Evolutionary conservation across 2,888 invertebrate genomes (phyloP).

Genomic region (Neria commutata): DNA sequence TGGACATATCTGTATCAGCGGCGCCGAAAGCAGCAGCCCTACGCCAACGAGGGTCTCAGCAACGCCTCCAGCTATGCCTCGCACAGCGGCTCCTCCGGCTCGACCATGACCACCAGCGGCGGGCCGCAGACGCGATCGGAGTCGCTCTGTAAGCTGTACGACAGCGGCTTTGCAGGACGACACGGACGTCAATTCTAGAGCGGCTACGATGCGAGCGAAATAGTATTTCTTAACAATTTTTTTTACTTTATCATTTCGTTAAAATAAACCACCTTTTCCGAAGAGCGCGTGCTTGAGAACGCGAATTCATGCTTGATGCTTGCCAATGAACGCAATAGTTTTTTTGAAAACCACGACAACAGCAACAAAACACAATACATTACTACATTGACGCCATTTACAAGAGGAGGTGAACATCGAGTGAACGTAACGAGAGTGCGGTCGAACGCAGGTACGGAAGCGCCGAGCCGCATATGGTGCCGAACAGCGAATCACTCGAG

Average conservation of each 20-base stretch:
- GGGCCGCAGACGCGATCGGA: constrained; percentile 70
- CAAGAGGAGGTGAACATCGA: constrained; percentile 4
- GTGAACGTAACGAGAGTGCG: constrained; percentile 3
- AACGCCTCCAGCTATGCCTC: constrained; percentile 39
- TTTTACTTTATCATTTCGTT: too few relatives aligned
- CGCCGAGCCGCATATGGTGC: constrained; percentile 8
- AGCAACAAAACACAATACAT: neutral
- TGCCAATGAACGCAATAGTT: neutral
- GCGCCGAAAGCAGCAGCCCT: constrained; percentile 64
- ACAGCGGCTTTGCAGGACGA: constrained; percentile 75
- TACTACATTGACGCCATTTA: constrained; percentile 19
- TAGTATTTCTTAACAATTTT: neutral
- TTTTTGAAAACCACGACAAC: neutral
- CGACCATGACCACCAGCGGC: constrained; percentile 47
- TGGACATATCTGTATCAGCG: constrained; percentile 91
- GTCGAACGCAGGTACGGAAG: neutral
- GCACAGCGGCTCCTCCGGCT: constrained; percentile 40
- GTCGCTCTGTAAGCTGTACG: constrained; percentile 85
- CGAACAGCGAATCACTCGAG: neutral
- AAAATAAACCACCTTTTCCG: constrained; percentile 23
- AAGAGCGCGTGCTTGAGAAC: constrained; percentile 2
- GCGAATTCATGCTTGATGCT: neutral
- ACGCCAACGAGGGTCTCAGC: constrained; percentile 41
- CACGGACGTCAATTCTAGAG: constrained; percentile 56
- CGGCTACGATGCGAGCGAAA: neutral